Base-by-base conservation (phyloP, 2,113 vertebrate species). In the Peromyscus californicus region DNA sequence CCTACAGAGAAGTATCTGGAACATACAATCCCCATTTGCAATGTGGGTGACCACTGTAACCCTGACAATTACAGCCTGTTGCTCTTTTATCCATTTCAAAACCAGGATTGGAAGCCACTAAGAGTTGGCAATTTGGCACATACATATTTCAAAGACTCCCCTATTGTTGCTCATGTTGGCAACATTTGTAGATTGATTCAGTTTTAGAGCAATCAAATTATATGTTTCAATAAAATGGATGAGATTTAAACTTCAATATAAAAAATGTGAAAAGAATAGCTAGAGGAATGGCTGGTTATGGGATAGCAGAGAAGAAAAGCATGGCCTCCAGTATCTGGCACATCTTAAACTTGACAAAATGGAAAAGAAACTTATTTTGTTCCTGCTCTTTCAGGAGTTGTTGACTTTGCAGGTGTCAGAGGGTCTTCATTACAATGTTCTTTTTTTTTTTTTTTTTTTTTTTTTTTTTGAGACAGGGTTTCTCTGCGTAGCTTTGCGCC, bases 21-120 rank as follows among this genome's bases (percentile, higher is more conserved):
- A 83, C 83, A 76, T 97, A 70, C 98, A 98, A 98, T 99, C 98
- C 98, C 51, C 72, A 61, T 95, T 95, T 42, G 21, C 98, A 98
- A 88, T 97, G 97, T 98, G 36, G 91, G 93, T 96, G 97, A 97
- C 96, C 96, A 59, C 97, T 97, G 97, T 97, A 98, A 98, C 98
- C 97, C 94, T 91, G 85, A 63, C 98, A 98, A 98, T 99, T 98
- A 98, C 93, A 98, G 96, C 98, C 98, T 98, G 98, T 98, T 98
- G 98, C 98, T 98, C 97, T 98, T 98, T 99, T 98, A 95, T 98
- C 79, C 29, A 93, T 95, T 85, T 95, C 69, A 96, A 90, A 95
- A 93, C 69, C 97, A 89, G 93, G 92, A 93, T 93, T 97, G 75
- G 91, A 97, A 85, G 88, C 94, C 63, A 94, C 57, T 48, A 19